Conservation (phyloP, 2,113 vertebrate species). For the Colinus virginianus region DNA sequence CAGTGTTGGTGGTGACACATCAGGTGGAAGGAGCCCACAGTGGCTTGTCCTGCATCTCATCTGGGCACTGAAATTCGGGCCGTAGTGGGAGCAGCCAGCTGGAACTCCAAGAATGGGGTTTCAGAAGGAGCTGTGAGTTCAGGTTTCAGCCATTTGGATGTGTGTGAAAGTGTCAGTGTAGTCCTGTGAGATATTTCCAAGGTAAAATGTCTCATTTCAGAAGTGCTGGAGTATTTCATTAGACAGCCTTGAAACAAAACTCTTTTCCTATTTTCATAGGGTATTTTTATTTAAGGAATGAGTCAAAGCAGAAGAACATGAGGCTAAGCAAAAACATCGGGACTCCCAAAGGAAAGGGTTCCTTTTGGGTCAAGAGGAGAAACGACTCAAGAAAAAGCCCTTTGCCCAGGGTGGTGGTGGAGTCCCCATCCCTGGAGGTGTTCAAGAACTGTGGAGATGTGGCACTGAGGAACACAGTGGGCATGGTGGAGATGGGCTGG, state of each 20-base stretch:
- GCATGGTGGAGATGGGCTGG: too few species aligned
- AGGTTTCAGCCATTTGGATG: constrained; percentile 26
- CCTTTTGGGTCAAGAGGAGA: neutral
- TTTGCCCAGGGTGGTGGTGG: too few species aligned
- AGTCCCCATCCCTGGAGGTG: too few species aligned
- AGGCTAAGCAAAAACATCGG: neutral
- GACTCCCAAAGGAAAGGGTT: neutral
- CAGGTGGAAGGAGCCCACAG: neutral
- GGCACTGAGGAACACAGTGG: too few species aligned
- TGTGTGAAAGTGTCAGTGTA: constrained; percentile 17
- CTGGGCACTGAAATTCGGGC: neutral
- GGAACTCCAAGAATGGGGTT: neutral
- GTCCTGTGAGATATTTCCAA: constrained; percentile 38
- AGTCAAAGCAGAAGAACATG: neutral
- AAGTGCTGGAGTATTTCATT: constrained; percentile 32
- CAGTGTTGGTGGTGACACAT: neutral
- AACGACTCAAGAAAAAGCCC: neutral
- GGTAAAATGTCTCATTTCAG: constrained; percentile 39
- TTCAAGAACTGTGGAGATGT: too few species aligned
- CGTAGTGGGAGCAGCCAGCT: constrained; percentile 2
- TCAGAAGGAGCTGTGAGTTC: constrained; percentile 49
- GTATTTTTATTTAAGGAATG: constrained; percentile 4
- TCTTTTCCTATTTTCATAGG: constrained; percentile 8
- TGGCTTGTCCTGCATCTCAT: neutral
- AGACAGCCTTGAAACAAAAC: constrained; percentile 52